Evolutionary conservation across 2,113 vertebrate species (phyloP).

Genomic region (Peromyscus californicus): DNA sequence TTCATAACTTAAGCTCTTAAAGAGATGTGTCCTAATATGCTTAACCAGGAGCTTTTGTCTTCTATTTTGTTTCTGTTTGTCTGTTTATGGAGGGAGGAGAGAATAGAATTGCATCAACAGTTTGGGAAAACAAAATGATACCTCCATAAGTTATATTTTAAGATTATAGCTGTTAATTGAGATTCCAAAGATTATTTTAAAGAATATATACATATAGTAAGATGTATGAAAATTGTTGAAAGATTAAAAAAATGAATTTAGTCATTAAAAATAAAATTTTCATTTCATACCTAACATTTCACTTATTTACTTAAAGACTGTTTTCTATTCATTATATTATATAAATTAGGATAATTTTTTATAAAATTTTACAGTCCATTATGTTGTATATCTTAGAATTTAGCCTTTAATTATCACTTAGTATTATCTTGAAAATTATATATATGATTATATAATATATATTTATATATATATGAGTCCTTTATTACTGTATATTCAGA

Average conservation of each 20-base stretch:
- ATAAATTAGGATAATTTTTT: slow-evolving; percentile 1
- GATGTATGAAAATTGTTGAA: background rate
- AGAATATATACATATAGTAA: background rate
- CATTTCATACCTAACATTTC: slow-evolving; percentile 6
- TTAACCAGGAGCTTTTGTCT: background rate
- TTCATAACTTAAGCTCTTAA: background rate
- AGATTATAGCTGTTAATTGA: background rate
- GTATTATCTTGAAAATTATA: slow-evolving; percentile 33
- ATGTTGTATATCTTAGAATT: slow-evolving; percentile 18
- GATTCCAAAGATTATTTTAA: slow-evolving; percentile 36
- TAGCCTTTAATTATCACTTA: background rate
- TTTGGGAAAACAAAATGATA: slow-evolving; percentile 19
- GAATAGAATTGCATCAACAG: background rate
- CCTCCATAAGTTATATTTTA: background rate
- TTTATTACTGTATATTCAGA: background rate
- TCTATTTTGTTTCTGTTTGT: background rate
- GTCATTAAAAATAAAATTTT: background rate
- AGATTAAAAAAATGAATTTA: background rate
- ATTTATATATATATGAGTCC: background rate
- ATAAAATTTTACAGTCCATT: background rate
- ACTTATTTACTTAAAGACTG: slow-evolving; percentile 20
- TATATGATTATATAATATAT: background rate
- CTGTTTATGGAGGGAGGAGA: background rate
- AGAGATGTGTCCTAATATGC: background rate
- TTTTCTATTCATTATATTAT: slow-evolving; percentile 25